Evolutionary conservation across 2,113 vertebrate species (phyloP), one percentile per base, ranked within the genome.

Genomic region (Odobenus rosmarus): DNA sequence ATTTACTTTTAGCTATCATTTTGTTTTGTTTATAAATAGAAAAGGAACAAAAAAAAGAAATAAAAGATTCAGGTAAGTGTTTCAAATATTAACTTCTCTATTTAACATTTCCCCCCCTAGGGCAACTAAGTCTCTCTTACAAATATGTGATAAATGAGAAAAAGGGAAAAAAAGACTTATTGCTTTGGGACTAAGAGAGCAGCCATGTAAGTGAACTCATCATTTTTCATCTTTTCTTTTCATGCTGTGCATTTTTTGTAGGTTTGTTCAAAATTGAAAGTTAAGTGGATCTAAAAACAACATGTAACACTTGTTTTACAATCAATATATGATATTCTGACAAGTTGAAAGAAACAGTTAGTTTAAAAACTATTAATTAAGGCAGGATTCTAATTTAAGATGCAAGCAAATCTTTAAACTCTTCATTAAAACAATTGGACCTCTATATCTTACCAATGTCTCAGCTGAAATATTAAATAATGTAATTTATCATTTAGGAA

Each of bases 381-480:
- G 28, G 1, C 3, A 88, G 7, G 12, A 71, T 82, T 97, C 59
- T 39, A 90, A 95, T 67, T 93, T 81, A 84, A 95, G 72, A 94
- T 95, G 19, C 6, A 92, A 95, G 90, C 7, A 90, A 86, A 84
- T 87, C 67, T 81, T 98, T 93, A 96, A 92, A 87, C 10, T 88
- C 49, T 76, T 93, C 72, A 96, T 95, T 95, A 96, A 92, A 88
- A 90, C 9, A 97, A 94, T 31, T 74, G 49, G 24, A 76, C 33
- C 3, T 93, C 49, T 91, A 85, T 96, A 87, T 92, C 42, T 96
- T 97, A 98, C 83, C 62, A 93, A 86, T 97, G 62, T 33, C 95
- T 97, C 67, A 64, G 97, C 82, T 96, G 94, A 98, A 97, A 96
- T 88, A 93, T 98, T 98, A 95, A 97, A 94, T 98, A 97, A 72